Evolutionary conservation across 2,113 vertebrate genomes (phyloP), one percentile per base, ranked within the genome.

Genomic region (Alaudala cheleensis): DNA sequence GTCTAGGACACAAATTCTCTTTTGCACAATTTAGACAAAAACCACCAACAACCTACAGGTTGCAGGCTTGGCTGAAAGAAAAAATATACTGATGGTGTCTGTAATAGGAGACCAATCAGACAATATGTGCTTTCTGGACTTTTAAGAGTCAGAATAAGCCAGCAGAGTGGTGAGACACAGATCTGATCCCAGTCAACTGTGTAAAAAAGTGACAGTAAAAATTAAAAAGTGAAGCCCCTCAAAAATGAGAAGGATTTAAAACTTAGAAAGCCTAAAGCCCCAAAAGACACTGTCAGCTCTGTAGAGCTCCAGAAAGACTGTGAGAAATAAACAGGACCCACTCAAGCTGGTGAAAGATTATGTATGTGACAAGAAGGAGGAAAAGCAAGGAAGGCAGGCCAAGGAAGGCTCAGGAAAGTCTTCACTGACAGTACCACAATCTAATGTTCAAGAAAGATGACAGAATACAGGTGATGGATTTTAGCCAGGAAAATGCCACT

Each of bases 391-490:
- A 79, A 83, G 56, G 44, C 39, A 80, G 51, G 67, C 34, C 49
- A 92, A 83, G 57, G 69, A 82, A 67, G 20, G 44, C 60, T 66
- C 53, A 15, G 44, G 56, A 70, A 86, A 86, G 53, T 31, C 69
- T 94, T 70, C 0, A 0, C 44, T 62, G 37, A 83, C 81, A 90
- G 76, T n/a, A 73, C 50, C 81, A 87, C 50, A 53, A 79, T 44
- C 53, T 67, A 70, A 65, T 58, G 66, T 74, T 94, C 39, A 62
- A 81, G 87, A 92, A 74, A 20, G 69, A 93, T 45, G 81, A 84
- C 81, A 83, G 47, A 95, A 83, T 79, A 83, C 54, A 93, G 70
- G 77, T 84, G 89, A 91, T 88, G 57, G 83, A 93, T 94, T 92
- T 85, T 40, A 79, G 85, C 72, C 90, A 93, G 64, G 72, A 90